These are phyloP conservation scores for Dione juno DNA, from an alignment of 2,888 invertebrate genomes.

Conservation along the genomic window DNA sequence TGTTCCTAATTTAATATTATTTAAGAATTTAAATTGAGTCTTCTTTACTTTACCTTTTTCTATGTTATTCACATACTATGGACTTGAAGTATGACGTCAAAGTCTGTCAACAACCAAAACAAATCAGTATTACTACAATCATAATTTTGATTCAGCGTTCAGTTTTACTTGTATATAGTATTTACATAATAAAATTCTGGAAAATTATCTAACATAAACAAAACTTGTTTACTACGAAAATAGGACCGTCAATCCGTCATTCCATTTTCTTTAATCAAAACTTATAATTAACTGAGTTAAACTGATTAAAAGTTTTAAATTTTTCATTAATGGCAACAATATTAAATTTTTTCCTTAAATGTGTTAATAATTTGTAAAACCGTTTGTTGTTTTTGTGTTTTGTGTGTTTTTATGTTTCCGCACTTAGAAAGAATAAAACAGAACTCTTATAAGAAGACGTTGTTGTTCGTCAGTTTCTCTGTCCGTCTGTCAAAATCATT, in stretches of 20 bases:
- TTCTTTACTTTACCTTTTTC: too few relatives aligned
- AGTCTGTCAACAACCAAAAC: too few relatives aligned
- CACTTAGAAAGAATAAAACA: background rate
- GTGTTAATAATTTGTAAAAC: background rate
- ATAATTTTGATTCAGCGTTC: too few relatives aligned
- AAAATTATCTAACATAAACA: too few relatives aligned
- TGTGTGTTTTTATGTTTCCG: background rate
- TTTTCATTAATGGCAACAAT: background rate
- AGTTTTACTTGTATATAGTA: too few relatives aligned
- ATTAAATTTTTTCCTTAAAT: too few relatives aligned
- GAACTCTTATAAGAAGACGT: background rate
- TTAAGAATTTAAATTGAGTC: too few relatives aligned
- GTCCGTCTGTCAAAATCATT: background rate
- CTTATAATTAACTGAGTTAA: background rate
- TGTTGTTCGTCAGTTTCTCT: background rate
- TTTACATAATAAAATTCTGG: too few relatives aligned
- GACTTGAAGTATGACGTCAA: too few relatives aligned
- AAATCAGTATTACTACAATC: too few relatives aligned
- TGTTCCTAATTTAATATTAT: background rate
- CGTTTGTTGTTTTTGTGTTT: background rate
- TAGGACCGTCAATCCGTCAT: background rate
- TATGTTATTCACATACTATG: too few relatives aligned
- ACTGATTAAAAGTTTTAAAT: background rate
- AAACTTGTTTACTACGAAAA: too few relatives aligned
- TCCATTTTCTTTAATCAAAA: background rate